A percentile compares a stretch with the other conserved stretches of the same genome.
These are phyloP conservation scores for Pterophyllum scalare DNA, from an alignment of 2,113 vertebrate species.

Conservation along the genomic window DNA sequence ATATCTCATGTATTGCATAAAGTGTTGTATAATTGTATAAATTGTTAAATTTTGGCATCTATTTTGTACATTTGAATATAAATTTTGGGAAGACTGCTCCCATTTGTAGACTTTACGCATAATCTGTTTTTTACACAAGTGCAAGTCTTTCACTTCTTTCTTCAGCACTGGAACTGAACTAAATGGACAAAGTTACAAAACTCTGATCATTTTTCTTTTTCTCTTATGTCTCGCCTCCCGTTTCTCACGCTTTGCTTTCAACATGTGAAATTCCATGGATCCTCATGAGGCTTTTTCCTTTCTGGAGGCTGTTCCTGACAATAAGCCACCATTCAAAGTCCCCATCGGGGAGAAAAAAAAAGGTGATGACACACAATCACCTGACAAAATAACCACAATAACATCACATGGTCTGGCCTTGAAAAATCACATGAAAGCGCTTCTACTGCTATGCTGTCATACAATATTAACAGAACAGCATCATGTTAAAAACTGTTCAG, in stretches of 20 bases:
- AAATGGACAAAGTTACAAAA: background rate
- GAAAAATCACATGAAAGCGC: conserved; percentile 47
- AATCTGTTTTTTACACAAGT: background rate
- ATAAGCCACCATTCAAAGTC: conserved; percentile 55
- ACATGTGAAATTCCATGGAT: conserved; percentile 59
- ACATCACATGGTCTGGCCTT: conserved; percentile 59
- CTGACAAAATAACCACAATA: conserved; percentile 59
- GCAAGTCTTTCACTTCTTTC: background rate
- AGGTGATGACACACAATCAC: conserved; percentile 51
- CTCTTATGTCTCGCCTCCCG: background rate
- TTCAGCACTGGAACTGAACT: background rate
- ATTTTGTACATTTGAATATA: background rate
- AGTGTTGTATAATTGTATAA: too few relatives aligned
- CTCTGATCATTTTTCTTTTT: background rate
- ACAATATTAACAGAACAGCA: background rate
- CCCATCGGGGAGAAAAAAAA: background rate
- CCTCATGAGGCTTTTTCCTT: conserved; percentile 46
- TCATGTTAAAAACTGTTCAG: background rate
- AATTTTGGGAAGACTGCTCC: background rate
- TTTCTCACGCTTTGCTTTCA: background rate
- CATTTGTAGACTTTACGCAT: background rate
- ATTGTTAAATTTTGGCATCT: background rate
- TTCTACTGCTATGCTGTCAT: background rate
- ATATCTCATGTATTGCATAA: background rate
- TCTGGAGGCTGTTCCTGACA: conserved; percentile 54